phyloP scores from a whole-genome alignment of 2,113 vertebrate species.

The Peucedramus taeniatus region DNA sequence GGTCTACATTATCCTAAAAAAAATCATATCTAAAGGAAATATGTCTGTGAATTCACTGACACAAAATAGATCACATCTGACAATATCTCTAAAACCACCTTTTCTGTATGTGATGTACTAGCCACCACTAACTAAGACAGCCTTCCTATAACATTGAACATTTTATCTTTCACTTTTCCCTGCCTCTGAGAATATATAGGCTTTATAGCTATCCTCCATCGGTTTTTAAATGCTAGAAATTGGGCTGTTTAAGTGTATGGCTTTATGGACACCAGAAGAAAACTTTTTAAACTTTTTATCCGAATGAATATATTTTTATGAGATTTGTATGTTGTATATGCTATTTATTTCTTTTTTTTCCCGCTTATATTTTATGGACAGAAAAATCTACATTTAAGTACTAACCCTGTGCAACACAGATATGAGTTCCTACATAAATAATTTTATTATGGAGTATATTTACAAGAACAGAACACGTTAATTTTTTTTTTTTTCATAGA shows the following conservation, averaged over 20 bases:
- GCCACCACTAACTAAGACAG: background rate
- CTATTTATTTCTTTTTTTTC: background rate
- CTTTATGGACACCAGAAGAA: background rate
- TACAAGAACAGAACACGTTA: background rate
- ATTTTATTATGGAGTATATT: background rate
- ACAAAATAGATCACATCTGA: background rate
- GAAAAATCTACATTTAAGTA: background rate
- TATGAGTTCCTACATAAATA: fast-evolving
- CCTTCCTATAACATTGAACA: background rate
- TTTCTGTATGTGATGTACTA: background rate
- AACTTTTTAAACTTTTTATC: background rate
- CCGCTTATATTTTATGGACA: background rate
- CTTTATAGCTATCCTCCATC: background rate
- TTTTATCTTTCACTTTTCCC: background rate
- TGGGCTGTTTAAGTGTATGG: background rate
- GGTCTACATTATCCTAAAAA: background rate
- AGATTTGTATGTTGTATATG: fast-evolving
- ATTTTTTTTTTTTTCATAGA: background rate
- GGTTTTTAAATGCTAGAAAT: background rate
- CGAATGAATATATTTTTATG: background rate
- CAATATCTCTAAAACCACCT: background rate
- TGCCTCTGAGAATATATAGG: background rate
- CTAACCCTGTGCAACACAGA: background rate
- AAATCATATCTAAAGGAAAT: background rate
- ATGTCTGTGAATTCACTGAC: fast-evolving